Evolutionary conservation across 30 jellyfish, hydroid and myxozoan genomes (phyloP), one percentile per base, ranked within the genome.

Genomic region (Hydractinia symbiolongicarpus): DNA sequence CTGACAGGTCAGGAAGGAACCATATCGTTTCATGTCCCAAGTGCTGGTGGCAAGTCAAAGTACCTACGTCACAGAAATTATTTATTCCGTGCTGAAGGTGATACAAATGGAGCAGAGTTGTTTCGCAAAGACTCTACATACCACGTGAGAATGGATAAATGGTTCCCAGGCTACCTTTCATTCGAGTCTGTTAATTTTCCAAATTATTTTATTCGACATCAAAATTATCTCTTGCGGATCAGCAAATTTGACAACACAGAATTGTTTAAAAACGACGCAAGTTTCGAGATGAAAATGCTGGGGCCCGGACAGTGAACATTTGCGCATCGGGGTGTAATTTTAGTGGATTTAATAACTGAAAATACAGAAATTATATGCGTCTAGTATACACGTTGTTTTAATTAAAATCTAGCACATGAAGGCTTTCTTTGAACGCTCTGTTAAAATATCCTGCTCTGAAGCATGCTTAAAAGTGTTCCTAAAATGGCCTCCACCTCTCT

Each of bases 181-280:
- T 51, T 64, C 17, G 74, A 64, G 16, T 64, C 74, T 4, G 74
- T 64, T n/a, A 64, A 64, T 13, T 64, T n/a, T 13, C 74, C 74
- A 7, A 64, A 64, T 51, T 51, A 64, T 64, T 64, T 6, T 51
- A 64, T 64, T 51, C 74, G 74, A 44, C 74, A 64, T 64, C 40
- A 7, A n/a, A 51, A 13, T n/a, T 64, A 1, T 13, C 19, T 64
- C 40, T 64, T 64, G 40, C 40, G 8, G 9, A 64, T 64, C 74
- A 64, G 17, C 17, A 8, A 7, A 64, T 13, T 51, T n/a, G 74
- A 64, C 16, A 51, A 13, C 16, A 6, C 74, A 7, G 74, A 4
- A 64, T 13, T 64, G 74, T 64, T n/a, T 4, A 64, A 64, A 13
- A 64, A 64, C 16, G 74, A 64, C 17, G 74, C 74, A n/a, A 64